Evolutionary conservation across 2,797 vertebrate species (phyloP), one percentile per base, ranked within the genome.

Genomic region (Periophthalmus magnuspinnatus): DNA sequence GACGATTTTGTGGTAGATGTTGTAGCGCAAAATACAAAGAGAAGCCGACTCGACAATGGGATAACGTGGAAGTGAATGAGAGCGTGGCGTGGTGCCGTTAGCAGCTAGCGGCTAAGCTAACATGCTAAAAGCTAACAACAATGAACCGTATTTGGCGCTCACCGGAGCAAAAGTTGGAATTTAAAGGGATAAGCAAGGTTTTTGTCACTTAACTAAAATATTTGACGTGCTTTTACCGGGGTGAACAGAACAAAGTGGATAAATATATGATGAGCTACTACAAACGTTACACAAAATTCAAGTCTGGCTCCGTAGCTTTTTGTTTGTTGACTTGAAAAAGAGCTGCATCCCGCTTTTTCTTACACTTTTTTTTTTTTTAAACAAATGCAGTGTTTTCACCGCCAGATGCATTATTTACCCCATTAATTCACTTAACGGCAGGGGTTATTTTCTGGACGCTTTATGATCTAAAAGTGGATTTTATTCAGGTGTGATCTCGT

Each of bases 91-190:
- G 92, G 91, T 87, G 61, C 58, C 66, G 83, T 84, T 84, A 82
- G 84, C 81, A 55, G 41, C 64, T 61, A n/a, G 72, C 71, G 73
- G 89, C 87, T 88, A 89, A 65, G 87, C 86, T 86, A 79, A 84
- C 82, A 68, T 90, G 91, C 90, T 92, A 92, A 88, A 67, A 68
- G 88, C 90, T 92, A 92, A 92, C 85, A 93, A 92, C 92, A 93
- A 93, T 91, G 86, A 92, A 71, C 84, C 85, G 72, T 78, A 79
- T 93, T 93, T 94, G 93, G 92, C 93, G 92, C 93, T 93, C 80
- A 67, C 68, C 77, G 69, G 79, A 75, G 71, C 61, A 77, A 87
- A 90, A 93, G 91, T 93, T 92, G 79, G 56, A 78, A 84, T 86
- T 88, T 83, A 88, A 89, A 88, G 76, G 76, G 69, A 68, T 71